A percentile compares a stretch with the other conserved stretches of the same genome.
Conservation (phyloP, 2,797 vertebrate species). For the Trematomus bernacchii region DNA sequence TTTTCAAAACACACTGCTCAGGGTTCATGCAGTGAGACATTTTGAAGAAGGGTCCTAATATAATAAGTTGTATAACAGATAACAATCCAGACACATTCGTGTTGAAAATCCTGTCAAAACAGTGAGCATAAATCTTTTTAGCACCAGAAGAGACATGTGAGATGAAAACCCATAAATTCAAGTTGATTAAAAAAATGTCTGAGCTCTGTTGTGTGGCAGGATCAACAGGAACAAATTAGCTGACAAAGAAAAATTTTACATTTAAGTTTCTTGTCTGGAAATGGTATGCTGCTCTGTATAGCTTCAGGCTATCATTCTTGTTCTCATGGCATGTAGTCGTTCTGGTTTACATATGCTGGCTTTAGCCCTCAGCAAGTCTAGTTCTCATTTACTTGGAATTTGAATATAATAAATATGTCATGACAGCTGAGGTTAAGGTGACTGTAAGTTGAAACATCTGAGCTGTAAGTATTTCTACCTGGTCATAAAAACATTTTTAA, state of each 20-base stretch:
- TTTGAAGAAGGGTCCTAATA: no score
- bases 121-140: not conserved
- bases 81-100: not conserved
- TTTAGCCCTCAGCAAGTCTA: not conserved
- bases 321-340: not conserved
- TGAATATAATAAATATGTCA: no score
- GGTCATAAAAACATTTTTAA: no score
- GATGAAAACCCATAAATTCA: not conserved
- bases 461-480: not conserved
- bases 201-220: conserved; percentile 24
- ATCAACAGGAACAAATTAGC: conserved; percentile 34
- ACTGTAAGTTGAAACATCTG: not conserved
- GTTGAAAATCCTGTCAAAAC: not conserved
- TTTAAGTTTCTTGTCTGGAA: not conserved
- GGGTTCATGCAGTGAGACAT: not conserved
- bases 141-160: not conserved
- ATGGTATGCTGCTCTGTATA: not conserved
- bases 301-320: not conserved
- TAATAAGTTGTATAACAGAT: not conserved
- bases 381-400: no score
- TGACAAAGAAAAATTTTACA: no score
- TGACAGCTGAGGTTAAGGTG: no score
- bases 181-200: not conserved
- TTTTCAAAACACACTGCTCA: not conserved
- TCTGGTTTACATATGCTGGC: conserved; percentile 3